Base-by-base conservation (phyloP, 1,140 invertebrate genomes). In the Trichoplusia ni region DNA sequence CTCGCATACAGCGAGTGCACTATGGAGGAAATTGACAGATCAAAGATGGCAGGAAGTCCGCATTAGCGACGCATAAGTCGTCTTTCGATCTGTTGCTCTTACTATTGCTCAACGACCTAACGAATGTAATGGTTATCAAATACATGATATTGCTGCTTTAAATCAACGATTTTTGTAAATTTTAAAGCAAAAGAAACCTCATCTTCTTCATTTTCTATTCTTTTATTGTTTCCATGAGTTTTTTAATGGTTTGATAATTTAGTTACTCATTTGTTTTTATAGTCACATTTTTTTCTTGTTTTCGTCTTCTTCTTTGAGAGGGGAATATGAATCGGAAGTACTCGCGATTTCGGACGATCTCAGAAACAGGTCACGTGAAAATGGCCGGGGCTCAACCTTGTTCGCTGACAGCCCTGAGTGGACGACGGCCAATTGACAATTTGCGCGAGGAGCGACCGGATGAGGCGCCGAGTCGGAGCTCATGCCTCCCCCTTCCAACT, bases 1-100 rank as follows among this genome's bases (percentile, higher is more conserved):
- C 64, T 61, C 70, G 62, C 49, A 61, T 71, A 61, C 66, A 63
- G 56, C 67, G 51, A 80, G 64, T 80, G 79, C 79, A 79, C 62
- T 78, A 69, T 69, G 59, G 76, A 86, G 79, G 72, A 79, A 83
- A 86, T 84, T 84, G 82, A 76, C 72, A 78, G 66, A 84, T 78
- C 72, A 82, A 78, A 82, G 77, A 78, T 71, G 61, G 40, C 81
- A 75, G 81, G 84, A 84, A 80, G 82, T 84, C 74, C 73, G 72
- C 75, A 84, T 86, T 84, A 86, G 78, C 74, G 68, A 63, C 65
- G 65, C 42, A 67, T 71, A 64, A 71, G 69, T 58, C 70, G 71
- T 70, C 66, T 72, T 73, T 78, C 73, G 74, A 82, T 77, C 65
- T 44, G 31, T 46, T 60, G 61, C 64, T 73, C 70, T 65, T 65